These are phyloP conservation scores for Agonopterix subpropinquella DNA, from an alignment of 2,888 invertebrate species.

Conservation along the genomic window DNA sequence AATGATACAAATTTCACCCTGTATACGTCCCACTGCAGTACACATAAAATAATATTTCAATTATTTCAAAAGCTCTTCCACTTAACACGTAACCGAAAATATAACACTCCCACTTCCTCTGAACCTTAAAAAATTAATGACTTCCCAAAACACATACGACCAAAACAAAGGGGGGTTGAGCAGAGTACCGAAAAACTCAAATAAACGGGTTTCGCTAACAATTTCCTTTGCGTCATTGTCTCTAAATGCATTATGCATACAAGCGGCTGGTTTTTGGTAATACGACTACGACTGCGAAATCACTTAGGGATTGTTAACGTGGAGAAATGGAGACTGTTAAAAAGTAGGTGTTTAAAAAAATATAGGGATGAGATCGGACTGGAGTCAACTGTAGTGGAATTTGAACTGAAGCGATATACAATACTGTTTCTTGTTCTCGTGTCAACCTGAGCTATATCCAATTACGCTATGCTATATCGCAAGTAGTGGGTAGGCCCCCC, in stretches of 20 bases:
- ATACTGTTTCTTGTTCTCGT: too few relatives aligned
- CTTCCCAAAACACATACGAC: slow-evolving; percentile 54
- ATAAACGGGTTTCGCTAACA: slow-evolving; percentile 50
- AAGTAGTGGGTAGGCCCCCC: too few relatives aligned
- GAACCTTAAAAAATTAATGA: slow-evolving; percentile 57
- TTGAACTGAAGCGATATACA: too few relatives aligned
- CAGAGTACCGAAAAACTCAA: slow-evolving; percentile 51
- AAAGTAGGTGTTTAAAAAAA: too few relatives aligned
- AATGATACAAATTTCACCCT: too few relatives aligned
- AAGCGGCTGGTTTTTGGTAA: not conserved
- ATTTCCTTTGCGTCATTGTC: slow-evolving; percentile 59
- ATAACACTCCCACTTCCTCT: slow-evolving; percentile 50
- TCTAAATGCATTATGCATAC: slow-evolving; percentile 22
- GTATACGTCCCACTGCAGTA: too few relatives aligned
- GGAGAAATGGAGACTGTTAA: too few relatives aligned
- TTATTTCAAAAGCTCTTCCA: slow-evolving; percentile 7
- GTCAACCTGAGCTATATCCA: too few relatives aligned
- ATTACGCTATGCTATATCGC: too few relatives aligned
- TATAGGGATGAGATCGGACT: too few relatives aligned
- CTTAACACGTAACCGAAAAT: slow-evolving; percentile 19
- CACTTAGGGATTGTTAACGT: too few relatives aligned
- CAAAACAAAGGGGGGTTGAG: slow-evolving; percentile 48
- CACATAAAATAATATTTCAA: slow-evolving; percentile 1
- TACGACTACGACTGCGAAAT: not conserved
- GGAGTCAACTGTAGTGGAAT: too few relatives aligned